Percentiles rank a stretch among this genome's conserved stretches.
Evolutionary conservation across 2,888 invertebrate species (phyloP).

Genomic region (Acanthacorydalis orientalis): DNA sequence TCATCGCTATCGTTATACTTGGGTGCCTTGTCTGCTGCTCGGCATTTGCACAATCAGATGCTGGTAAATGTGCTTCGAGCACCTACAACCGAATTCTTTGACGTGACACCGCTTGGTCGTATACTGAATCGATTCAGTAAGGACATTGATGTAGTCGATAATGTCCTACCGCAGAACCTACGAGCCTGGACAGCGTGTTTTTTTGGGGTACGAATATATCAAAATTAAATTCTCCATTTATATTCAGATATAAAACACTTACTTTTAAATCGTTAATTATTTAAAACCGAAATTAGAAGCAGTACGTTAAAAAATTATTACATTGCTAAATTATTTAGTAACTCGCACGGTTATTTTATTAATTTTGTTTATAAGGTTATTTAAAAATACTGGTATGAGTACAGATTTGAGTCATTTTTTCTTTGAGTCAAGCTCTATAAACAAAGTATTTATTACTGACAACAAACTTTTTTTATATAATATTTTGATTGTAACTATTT

Average conservation of each 20-base stretch:
- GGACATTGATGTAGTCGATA: slow-evolving; percentile 57
- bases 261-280: too few species aligned
- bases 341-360: too few species aligned
- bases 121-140: slow-evolving; percentile 64
- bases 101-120: slow-evolving; percentile 64
- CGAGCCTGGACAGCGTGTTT: slow-evolving; percentile 52
- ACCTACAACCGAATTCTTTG: slow-evolving; percentile 56
- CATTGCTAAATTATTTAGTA: too few species aligned
- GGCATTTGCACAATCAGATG: slow-evolving; percentile 44
- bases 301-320: too few species aligned
- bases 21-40: slow-evolving; percentile 44
- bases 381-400: too few species aligned
- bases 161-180: slow-evolving; percentile 51
- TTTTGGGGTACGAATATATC: slow-evolving; percentile 34
- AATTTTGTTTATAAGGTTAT: too few species aligned
- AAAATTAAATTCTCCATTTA: slow-evolving; percentile 2
- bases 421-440: too few species aligned
- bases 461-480: too few species aligned
- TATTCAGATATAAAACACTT: not conserved
- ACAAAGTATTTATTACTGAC: too few species aligned
- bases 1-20: slow-evolving; percentile 49
- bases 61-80: slow-evolving; percentile 47
- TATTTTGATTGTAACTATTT: too few species aligned
- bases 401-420: too few species aligned
- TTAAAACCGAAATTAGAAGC: too few species aligned